Evolutionary conservation across 2,797 vertebrate genomes (phyloP), one percentile per base, ranked within the genome.

Genomic region (Sorex maritimensis): DNA sequence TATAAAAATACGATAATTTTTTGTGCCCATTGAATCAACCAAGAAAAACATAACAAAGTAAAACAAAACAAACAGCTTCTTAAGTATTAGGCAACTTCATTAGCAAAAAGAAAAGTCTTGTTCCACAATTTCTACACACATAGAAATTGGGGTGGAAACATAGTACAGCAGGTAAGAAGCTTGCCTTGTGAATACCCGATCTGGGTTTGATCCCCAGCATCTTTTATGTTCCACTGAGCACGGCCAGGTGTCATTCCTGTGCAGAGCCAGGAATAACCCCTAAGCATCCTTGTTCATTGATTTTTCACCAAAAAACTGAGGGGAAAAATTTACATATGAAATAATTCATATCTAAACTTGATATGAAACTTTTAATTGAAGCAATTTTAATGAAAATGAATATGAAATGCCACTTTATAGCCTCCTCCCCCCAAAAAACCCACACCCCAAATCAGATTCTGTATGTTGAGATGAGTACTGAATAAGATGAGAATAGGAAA

Each of bases 381-480:
- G 24, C 74, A 93, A 23, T 93, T 74, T 86, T 38, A 79, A 81
- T 91, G 2, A 95, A 94, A 88, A 15, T 81, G 30, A 95, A 34
- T 74, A 94, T 72, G 4, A 61, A 61, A 61, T 61, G 19, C 58
- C 58, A 52, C 2, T 61, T 61, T 17, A 61, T 61, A 23, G 58
- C 15, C 34, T 34, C 34, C 34, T 34, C 34, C 34, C 34, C 34
- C 34, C 1, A 34, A 21, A 21, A 61, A 61, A 61, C 17, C 11
- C 11, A 52, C 41, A 44, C 13, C 52, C 52, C 52, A 13, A 92
- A 52, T 80, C 67, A 69, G 88, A 80, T 92, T 89, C 71, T 89
- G 15, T 24, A 34, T 65, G 19, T 83, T 86, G 77, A 93, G 86
- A 84, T 92, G 24, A 92, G 11, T 58, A 79, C 1, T 38, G 61